Evolutionary conservation across 2,113 vertebrate species (phyloP), one percentile per base, ranked within the genome.

Genomic region (Noctilio leporinus): DNA sequence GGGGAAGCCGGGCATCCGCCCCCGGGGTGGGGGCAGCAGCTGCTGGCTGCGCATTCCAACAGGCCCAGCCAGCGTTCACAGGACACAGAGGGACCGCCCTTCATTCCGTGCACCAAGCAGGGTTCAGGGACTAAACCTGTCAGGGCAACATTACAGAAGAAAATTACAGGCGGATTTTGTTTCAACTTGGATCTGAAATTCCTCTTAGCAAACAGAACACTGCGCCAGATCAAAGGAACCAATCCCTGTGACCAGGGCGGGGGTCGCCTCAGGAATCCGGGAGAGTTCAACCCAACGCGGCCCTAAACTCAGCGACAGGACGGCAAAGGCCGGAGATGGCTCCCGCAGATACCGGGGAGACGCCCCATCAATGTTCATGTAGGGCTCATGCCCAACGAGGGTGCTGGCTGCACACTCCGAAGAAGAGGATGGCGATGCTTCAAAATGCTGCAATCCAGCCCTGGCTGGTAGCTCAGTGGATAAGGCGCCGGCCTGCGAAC

Each of bases 271-370:
- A 2, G 28, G 91, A 80, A 72, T 38, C 17, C 28, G 1, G 0
- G 6, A 20, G 15, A 4, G 9, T 14, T 47, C 33, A 2, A 7
- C 82, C 3, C 10, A 45, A 4, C 30, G 45, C 49, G 0, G 69
- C 19, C n/a, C 2, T 1, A 2, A 7, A 14, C 0, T 0, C 33
- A 0, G 62, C 7, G 3, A 14, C 2, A 6, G 76, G 16, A 15
- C 30, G 3, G 19, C 6, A 12, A 62, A 28, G n/a, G 28, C 30
- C 0, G 0, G 10, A 33, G 38, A 7, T 20, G 2, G n/a, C 33
- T 28, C 26, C 62, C 38, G 24, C 3, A 47, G 84, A 53, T 0
- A 28, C 67, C 72, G n/a, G 45, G 65, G 62, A 17, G 67, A 38
- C 38, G 26, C 57, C 10, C 38, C 12, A 49, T 81, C 38, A 24